Base-by-base conservation (phyloP, 2,888 invertebrate genomes). In the Gnatocerus cornutus region DNA sequence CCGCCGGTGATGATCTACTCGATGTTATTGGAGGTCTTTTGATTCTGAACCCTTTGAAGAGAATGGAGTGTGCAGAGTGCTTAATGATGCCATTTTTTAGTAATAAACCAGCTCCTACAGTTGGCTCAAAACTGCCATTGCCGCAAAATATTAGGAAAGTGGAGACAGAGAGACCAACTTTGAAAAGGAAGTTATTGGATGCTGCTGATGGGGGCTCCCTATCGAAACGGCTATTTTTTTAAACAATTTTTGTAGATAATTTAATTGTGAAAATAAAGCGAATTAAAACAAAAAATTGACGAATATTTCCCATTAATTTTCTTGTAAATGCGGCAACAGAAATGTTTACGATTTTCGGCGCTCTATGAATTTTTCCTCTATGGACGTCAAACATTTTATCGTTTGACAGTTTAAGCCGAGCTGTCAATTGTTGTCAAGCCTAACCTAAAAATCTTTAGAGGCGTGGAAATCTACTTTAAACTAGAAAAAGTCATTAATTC, bases 1-100 rank as follows among this genome's bases (percentile, higher is more conserved):
- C 99, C 0, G 98, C 98, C 1, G 90, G 92, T 0, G 95, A 97
- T 83, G 99, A 99, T 87, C 87, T 98, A 37, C 85, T 99, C 27
- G 90, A 92, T 72, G 86, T 99, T 58, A 87, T 99, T 67, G 91
- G 91, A 43, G 90, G 89, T 62, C 85, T 98, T 63, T 87, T 99
- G 8, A 88, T 91, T 8, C 86, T 98, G 71, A 93, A 96, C 87
- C 99, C 99, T 0, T 86, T 92, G 3, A 90, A 90, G 73, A 88
- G 99, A 62, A 92, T 93, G 77, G 91, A 92, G 43, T 95, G 96
- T 80, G 90, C 93, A 14, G 90, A 94, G 83, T 95, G 96, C 0
- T 87, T 98, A 41, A 90, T 93, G 80, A 94, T 97, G 94, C 87
- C 93, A 0, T 98, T 96, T 82, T 98, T 98, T 83, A 90, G 92